Conservation (phyloP, 2,797 vertebrate species). For the Balearica regulorum region DNA sequence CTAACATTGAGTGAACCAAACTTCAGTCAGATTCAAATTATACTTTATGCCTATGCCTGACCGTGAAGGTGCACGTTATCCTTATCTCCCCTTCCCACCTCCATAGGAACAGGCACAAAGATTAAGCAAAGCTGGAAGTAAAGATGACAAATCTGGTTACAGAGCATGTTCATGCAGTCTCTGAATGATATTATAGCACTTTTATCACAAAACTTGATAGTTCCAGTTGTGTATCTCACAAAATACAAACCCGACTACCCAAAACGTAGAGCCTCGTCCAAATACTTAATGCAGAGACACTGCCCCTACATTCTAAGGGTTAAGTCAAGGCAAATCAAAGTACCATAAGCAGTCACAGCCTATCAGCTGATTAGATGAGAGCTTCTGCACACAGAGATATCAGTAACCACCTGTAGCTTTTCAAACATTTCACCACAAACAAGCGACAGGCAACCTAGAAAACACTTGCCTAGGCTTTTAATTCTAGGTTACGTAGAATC, state of each 20-base stretch:
- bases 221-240: neutral
- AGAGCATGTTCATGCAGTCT: neutral
- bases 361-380: neutral
- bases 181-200: neutral
- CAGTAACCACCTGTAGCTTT: neutral
- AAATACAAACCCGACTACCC: neutral
- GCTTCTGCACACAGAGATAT: neutral
- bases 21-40: neutral
- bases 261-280: neutral
- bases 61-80: neutral
- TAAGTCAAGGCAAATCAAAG: neutral
- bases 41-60: neutral
- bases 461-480: neutral
- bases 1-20: neutral
- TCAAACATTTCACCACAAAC: neutral
- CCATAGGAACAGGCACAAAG: neutral
- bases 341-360: neutral
- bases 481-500: fast-evolving
- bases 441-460: fast-evolving
- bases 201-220: neutral
- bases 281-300: neutral
- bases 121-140: neutral
- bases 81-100: neutral
- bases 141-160: fast-evolving
- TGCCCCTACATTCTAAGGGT: no score